phyloP scores from a whole-genome alignment of 1,140 invertebrate species.

The Tigriopus japonicus region DNA sequence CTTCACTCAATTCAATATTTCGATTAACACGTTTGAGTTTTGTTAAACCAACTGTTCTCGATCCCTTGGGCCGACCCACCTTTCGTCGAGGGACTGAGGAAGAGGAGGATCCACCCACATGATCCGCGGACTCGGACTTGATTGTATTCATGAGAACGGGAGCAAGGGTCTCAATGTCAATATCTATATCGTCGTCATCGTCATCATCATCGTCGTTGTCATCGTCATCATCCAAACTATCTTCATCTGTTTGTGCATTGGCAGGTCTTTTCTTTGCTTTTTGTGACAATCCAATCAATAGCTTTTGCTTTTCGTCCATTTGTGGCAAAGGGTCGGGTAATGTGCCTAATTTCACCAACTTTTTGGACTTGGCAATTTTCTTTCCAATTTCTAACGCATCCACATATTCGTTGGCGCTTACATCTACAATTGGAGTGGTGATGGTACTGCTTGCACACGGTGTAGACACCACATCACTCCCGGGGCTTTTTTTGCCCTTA shows the following conservation, averaged over 20 bases:
- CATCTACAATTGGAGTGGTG: too few relatives aligned
- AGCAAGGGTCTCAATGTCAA: conserved; percentile 7
- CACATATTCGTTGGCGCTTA: not conserved
- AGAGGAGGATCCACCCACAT: not conserved
- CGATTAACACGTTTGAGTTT: conserved; percentile 1
- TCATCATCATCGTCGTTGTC: conserved; percentile 13
- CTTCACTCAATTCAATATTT: conserved; percentile 4
- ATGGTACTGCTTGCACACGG: too few relatives aligned
- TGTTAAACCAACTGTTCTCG: not conserved
- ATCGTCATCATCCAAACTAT: not conserved
- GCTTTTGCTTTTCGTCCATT: conserved; percentile 12
- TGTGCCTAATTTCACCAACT: not conserved
- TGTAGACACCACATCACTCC: too few relatives aligned
- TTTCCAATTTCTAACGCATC: not conserved
- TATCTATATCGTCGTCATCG: conserved; percentile 6
- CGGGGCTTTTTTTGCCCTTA: too few relatives aligned
- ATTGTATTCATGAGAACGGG: not conserved
- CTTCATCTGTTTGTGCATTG: conserved; percentile 2
- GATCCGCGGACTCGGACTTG: not conserved
- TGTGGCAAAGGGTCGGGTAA: conserved; percentile 12
- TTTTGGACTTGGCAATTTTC: not conserved
- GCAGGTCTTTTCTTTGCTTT: conserved; percentile 7
- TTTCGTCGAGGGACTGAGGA: not conserved
- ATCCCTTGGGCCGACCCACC: not conserved
- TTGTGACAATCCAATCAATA: conserved; percentile 4